A percentile compares a stretch with the other conserved stretches of the same genome.
These are phyloP conservation scores for Palythoa grandiflora DNA, from an alignment of 92 coral and sea anemone genomes.

Conservation along the genomic window DNA sequence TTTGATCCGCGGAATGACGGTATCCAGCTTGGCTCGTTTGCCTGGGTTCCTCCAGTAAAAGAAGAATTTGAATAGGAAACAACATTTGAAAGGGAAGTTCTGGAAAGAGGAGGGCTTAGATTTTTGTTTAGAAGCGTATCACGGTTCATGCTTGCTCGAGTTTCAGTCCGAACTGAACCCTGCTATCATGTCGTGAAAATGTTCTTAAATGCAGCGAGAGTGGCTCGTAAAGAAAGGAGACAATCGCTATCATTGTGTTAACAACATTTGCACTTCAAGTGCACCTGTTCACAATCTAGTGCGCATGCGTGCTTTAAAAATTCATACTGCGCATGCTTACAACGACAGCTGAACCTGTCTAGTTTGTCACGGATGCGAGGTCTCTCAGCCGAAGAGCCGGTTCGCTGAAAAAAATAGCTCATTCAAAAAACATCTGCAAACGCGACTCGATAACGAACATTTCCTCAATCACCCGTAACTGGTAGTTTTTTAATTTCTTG, in stretches of 20 bases:
- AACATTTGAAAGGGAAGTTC: conserved; percentile 90
- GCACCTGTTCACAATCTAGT: conserved; percentile 95
- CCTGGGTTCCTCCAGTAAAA: conserved; percentile 87
- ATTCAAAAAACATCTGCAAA: conserved; percentile 85
- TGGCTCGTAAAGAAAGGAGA: conserved; percentile 99
- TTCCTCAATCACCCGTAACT: conserved; percentile 79
- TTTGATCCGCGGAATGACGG: conserved; percentile 99
- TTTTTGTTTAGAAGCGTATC: conserved; percentile 96
- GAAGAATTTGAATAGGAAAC: conserved; percentile 95
- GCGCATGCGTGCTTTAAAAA: conserved; percentile 96
- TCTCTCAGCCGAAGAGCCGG: conserved; percentile 68
- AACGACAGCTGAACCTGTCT: conserved; percentile 96
- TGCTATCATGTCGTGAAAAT: conserved; percentile 99
- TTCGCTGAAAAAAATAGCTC: conserved; percentile 85
- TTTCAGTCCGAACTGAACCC: conserved; percentile 91
- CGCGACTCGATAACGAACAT: conserved; percentile 65
- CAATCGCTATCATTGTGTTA: conserved; percentile 99
- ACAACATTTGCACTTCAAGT: conserved; percentile 99
- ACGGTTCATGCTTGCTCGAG: conserved; percentile 94
- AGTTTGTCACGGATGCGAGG: conserved; percentile 83
- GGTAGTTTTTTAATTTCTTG: conserved; percentile 68
- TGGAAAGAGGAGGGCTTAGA: conserved; percentile 93
- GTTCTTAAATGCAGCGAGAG: conserved; percentile 99
- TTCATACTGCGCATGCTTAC: conserved; percentile 90
- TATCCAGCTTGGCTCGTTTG: conserved; percentile 99